These are phyloP conservation scores for Petrocephalus sullivani DNA, from an alignment of 2,797 vertebrate genomes.

Conservation along the genomic window DNA sequence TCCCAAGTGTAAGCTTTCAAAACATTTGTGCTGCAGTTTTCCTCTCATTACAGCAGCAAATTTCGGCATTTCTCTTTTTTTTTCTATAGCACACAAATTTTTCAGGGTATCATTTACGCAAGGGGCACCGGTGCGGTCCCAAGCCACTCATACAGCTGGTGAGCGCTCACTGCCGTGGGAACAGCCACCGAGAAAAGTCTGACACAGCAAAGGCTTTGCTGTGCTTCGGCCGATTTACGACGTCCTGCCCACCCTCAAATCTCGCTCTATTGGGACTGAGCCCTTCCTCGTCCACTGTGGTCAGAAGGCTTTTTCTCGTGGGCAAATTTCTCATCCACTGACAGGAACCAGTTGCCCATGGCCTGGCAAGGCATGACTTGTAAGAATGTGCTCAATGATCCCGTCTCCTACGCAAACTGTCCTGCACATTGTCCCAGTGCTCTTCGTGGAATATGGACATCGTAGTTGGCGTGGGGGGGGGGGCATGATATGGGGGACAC, in stretches of 20 bases:
- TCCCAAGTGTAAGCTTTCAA: slow-evolving; percentile 42
- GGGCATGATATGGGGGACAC: background rate
- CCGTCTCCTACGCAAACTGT: background rate
- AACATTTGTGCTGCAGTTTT: slow-evolving; percentile 29
- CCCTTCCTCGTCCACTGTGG: background rate
- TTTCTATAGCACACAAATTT: background rate
- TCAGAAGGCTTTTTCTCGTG: background rate
- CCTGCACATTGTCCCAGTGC: background rate
- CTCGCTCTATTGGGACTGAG: background rate
- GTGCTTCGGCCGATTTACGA: background rate
- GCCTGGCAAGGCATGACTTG: background rate
- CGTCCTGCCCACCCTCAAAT: background rate
- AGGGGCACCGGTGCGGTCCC: background rate
- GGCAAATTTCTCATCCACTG: background rate
- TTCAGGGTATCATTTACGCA: slow-evolving; percentile 4
- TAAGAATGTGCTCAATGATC: background rate
- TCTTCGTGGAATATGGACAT: background rate
- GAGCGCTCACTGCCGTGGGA: background rate
- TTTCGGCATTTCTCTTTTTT: slow-evolving; percentile 10
- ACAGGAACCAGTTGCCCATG: background rate
- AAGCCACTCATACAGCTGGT: background rate
- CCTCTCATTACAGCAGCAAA: slow-evolving; percentile 20
- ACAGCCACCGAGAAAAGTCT: background rate
- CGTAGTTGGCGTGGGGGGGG: background rate
- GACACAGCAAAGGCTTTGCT: slow-evolving; percentile 1